These are phyloP conservation scores for Enteromius unitaeniatus DNA, from an alignment of 2,797 vertebrate genomes.

Conservation along the genomic window DNA sequence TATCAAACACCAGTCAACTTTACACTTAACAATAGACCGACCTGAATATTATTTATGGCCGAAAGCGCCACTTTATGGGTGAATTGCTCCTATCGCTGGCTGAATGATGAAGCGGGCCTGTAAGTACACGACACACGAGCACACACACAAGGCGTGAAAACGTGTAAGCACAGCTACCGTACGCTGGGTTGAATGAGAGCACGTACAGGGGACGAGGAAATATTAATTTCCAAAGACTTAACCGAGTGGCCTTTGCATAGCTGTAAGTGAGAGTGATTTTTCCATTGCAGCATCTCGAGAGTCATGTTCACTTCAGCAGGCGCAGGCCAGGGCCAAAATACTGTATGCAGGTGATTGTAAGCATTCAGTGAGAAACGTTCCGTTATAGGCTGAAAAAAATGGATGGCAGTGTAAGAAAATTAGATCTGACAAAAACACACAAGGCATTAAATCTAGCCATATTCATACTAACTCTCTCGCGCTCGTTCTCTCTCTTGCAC, in stretches of 20 bases:
- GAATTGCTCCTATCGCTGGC: conserved; percentile 80
- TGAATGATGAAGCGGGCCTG: conserved; percentile 78
- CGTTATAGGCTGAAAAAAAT: conserved; percentile 61
- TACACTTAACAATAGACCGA: conserved; percentile 90
- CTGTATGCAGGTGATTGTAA: conserved; percentile 12
- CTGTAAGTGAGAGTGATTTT: neutral
- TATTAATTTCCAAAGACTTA: conserved; percentile 71
- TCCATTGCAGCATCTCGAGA: conserved; percentile 43
- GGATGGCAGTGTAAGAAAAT: conserved; percentile 21
- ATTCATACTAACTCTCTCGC: neutral
- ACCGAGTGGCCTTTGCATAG: conserved; percentile 26
- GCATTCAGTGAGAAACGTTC: conserved; percentile 62
- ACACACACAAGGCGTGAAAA: conserved; percentile 65
- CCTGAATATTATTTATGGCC: conserved; percentile 90
- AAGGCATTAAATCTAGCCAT: conserved; percentile 18
- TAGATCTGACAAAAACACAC: conserved; percentile 22
- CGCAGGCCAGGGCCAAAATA: conserved; percentile 11
- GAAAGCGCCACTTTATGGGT: conserved; percentile 85
- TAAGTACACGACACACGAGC: conserved; percentile 78
- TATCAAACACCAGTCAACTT: conserved; percentile 91
- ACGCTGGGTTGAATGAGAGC: conserved; percentile 47
- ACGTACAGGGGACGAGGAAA: conserved; percentile 60
- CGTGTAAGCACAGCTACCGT: conserved; percentile 69
- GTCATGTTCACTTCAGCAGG: conserved; percentile 11
- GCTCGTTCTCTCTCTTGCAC: neutral